Base-by-base conservation (phyloP, 1,140 invertebrate species). In the Pachypeltis micranthus region DNA sequence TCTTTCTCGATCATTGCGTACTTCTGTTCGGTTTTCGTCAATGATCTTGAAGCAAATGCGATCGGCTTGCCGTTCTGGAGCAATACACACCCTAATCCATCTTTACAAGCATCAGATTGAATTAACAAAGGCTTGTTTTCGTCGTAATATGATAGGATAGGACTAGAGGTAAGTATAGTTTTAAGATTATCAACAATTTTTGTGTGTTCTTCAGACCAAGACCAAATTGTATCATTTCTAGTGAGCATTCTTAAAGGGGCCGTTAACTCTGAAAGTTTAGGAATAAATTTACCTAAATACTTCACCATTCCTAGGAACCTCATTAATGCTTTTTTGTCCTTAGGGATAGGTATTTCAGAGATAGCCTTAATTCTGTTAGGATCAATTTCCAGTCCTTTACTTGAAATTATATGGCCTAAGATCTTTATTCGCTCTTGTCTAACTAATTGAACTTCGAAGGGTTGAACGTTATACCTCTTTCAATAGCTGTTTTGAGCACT, bases 341-440 rank as follows among this genome's bases (percentile, higher is more conserved):
- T 69, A 24, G 73, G 73, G 19, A 39, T 62, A 34, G 70, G 62
- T 12, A 75, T 61, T 26, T 75, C 67, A 56, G 67, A 44, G 7
- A 78, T 74, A 25, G 73, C 74, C 4, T 67, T 63, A 1, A 76
- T 63, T 62, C 75, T 75, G 7, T 70, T 66, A 4, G 67, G 67
- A 61, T 76, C 72, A 7, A 72, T 65, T 63, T 67, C 69, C 2
- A 78, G 67, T 12, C 74, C 74, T 21, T 71, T 59, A 62, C 56
- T 59, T 55, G 68, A 65, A 55, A 73, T 66, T 39, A 68, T 64
- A 58, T 71, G 67, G 7, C 74, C 76, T 44, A 78, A 65, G 66
- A 72, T 76, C 29, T 68, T 71, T 7, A 76, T 66, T 55, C 69
- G 67, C 73, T 71, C 68, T 78, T 78, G 14, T 69, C 68, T 39